Evolutionary conservation across 2,113 vertebrate species (phyloP).

Genomic region (Prunella fulvescens): DNA sequence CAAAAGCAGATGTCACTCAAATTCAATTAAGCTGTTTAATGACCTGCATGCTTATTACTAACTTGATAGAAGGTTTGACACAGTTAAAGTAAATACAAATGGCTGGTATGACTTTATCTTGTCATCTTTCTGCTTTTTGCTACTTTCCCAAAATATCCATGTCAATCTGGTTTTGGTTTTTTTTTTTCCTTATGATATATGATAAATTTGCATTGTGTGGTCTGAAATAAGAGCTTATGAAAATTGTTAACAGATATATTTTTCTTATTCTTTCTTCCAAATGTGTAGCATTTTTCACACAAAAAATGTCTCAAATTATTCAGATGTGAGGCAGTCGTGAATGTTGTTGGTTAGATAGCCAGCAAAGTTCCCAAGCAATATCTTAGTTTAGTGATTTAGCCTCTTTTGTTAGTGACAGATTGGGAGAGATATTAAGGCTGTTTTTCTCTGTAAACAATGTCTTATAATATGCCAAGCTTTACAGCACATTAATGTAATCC

Average conservation of each 20-base stretch:
- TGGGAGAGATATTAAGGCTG: not conserved
- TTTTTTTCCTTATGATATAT: not conserved
- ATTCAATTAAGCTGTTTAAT: slow-evolving; percentile 52
- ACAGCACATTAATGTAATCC: not conserved
- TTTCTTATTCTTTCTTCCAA: not conserved
- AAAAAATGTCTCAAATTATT: not conserved
- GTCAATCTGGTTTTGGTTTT: not conserved
- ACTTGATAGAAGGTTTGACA: slow-evolving; percentile 5
- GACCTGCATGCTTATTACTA: not conserved
- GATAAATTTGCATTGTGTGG: not conserved
- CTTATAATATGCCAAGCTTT: not conserved
- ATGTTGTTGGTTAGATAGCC: not conserved
- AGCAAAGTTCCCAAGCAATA: not conserved
- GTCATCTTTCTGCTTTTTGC: not conserved
- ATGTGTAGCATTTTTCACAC: not conserved
- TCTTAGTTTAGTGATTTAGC: not conserved
- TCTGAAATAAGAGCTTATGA: not conserved
- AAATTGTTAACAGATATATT: not conserved
- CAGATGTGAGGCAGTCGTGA: not conserved
- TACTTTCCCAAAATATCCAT: not conserved
- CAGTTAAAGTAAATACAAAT: not conserved
- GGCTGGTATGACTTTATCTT: not conserved
- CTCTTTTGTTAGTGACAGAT: not conserved
- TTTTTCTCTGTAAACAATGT: not conserved
- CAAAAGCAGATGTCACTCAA: slow-evolving; percentile 52